Percentiles rank a stretch among this genome's conserved stretches.
Conservation (phyloP, 92 coral and sea anemone species). For the Parazoanthus swiftii region DNA sequence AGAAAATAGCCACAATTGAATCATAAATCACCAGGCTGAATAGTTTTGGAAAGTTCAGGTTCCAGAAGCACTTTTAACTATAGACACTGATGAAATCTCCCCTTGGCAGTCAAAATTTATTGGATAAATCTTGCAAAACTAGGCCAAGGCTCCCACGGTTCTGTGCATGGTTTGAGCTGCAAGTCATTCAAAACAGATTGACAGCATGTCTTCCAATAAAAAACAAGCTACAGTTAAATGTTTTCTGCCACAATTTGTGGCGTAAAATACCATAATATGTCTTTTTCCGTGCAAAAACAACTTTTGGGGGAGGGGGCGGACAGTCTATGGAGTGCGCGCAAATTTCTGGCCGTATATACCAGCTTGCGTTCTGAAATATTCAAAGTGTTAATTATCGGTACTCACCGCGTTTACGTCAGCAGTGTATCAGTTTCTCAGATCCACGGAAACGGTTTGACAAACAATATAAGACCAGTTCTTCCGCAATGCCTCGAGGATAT, state of each 20-base stretch:
- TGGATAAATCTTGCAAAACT: slow-evolving; percentile 6
- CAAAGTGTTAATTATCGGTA: slow-evolving; percentile 6
- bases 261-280: no score
- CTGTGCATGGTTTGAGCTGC: slow-evolving; percentile 10
- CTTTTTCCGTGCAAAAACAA: no score
- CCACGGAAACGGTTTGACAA: neutral
- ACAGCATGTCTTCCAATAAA: slow-evolving; percentile 8
- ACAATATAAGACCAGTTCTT: slow-evolving; percentile 6
- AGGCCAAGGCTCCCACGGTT: slow-evolving; percentile 11
- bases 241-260: no score
- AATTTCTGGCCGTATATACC: no score
- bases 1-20: slow-evolving; percentile 6
- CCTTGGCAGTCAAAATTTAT: slow-evolving; percentile 7
- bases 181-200: slow-evolving; percentile 6
- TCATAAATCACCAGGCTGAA: slow-evolving; percentile 8
- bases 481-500: slow-evolving; percentile 10
- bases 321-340: no score
- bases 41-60: slow-evolving; percentile 7
- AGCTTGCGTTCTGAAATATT: slow-evolving; percentile 6
- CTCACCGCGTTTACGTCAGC: neutral
- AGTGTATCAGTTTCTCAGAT: no score
- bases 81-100: slow-evolving; percentile 8
- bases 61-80: slow-evolving; percentile 7
- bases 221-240: no score
- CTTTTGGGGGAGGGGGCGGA: no score